Conservation (phyloP, 35 echinoderm and acorn worm species). For the Ptychodera flava region DNA sequence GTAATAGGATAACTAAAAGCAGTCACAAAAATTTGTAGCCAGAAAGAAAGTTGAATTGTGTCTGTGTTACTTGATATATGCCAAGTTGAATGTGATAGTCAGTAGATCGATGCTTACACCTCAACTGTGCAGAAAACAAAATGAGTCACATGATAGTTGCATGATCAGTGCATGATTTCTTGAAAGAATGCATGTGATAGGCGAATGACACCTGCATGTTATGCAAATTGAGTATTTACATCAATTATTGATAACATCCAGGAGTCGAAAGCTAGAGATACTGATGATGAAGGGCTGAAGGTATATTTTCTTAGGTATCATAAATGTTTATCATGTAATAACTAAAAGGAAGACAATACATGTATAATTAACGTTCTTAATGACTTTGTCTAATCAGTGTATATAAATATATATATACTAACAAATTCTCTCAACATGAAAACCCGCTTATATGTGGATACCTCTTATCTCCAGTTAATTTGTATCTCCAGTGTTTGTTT, state of each 20-base stretch:
- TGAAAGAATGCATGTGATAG: not conserved
- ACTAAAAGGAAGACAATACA: not conserved
- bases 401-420: not conserved
- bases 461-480: too few species aligned
- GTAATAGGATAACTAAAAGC: too few species aligned
- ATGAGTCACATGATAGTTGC: not conserved
- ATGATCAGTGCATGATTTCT: not conserved
- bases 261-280: not conserved
- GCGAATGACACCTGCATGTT: not conserved
- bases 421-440: not conserved
- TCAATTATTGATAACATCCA: not conserved
- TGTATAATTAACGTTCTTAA: not conserved
- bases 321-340: not conserved
- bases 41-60: too few species aligned
- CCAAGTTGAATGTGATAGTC: too few species aligned
- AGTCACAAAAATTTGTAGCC: too few species aligned
- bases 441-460: too few species aligned
- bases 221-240: not conserved
- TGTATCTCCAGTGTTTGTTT: too few species aligned
- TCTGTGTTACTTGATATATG: too few species aligned
- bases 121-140: not conserved
- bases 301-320: not conserved
- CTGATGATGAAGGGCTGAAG: not conserved
- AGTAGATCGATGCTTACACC: too few species aligned
- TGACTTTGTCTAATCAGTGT: too few species aligned